Base-by-base conservation (phyloP, 2,888 invertebrate genomes). In the Euplexia lucipara region DNA sequence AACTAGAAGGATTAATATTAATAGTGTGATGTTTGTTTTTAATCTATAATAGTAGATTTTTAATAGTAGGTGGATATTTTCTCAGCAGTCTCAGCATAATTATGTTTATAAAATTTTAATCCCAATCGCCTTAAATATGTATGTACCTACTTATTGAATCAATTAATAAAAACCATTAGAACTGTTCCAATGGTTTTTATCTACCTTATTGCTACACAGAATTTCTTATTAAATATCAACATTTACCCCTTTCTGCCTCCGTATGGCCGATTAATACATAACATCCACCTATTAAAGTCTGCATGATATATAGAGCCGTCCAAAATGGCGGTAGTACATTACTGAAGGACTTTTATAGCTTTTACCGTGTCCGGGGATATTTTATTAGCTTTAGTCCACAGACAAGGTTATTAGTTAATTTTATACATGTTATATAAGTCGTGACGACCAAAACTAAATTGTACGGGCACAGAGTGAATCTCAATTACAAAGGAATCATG, bases 401-500 rank as follows among this genome's bases (percentile, higher is more conserved):
- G 20, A n/a, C 18, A 12, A n/a, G n/a, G 39, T 30, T 26, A 39
- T 3, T 49, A 34, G 37, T 10, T 7, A 34, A 12, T 45, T 42
- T 35, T 26, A 22, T 26, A 22, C n/a, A 42, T 14, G 6, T 49
- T 42, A 35, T 4, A 44, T 54, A 73, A 73, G 58, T 78, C 75
- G 71, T 78, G 71, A 80, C 58, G 65, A 66, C 65, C 70, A 59
- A 70, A 73, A 80, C 60, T 20, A 80, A 80, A 78, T 80, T 80
- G 75, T 75, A 78, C 70, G 65, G 64, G 56, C 67, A 56, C 66
- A 63, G 85, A 90, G 86, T 88, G 85, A 84, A 83, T 87, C 88
- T 89, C 90, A 89, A 92, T 92, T 91, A 92, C 90, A 83, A 87
- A 88, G 86, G 88, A 93, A 92, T 92, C 87, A 89, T 92, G 93